Conservation (phyloP, 2,113 vertebrate species). For the Salvelinus namaycush region DNA sequence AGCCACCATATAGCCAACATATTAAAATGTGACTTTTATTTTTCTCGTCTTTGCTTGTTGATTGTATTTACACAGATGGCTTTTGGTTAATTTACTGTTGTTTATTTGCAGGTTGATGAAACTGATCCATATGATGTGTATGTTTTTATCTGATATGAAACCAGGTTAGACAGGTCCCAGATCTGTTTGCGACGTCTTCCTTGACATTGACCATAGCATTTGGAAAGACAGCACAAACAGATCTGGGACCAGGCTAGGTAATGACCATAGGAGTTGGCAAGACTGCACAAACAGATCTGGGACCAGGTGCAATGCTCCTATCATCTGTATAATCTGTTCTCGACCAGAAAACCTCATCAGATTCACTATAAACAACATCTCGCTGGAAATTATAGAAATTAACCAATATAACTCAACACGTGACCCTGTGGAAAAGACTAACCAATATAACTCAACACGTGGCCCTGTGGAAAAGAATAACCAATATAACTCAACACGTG, state of each 20-base stretch:
- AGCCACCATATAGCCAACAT: neutral
- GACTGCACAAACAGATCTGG: too few species aligned
- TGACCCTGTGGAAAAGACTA: too few species aligned
- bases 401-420: neutral
- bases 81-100: constrained; percentile 26
- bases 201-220: too few species aligned
- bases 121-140: neutral
- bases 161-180: neutral
- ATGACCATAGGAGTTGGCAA: too few species aligned
- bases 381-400: constrained; percentile 14
- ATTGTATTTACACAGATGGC: constrained; percentile 32
- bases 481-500: too few species aligned
- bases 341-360: neutral
- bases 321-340: neutral
- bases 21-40: constrained; percentile 44
- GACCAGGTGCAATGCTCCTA: neutral
- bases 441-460: constrained; percentile 5
- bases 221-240: too few species aligned
- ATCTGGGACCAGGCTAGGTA: too few species aligned
- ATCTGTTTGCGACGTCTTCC: too few species aligned
- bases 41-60: constrained; percentile 23
- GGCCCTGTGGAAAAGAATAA: neutral
- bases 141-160: neutral
- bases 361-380: neutral
- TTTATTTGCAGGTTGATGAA: constrained; percentile 11